Evolutionary conservation across 2,113 vertebrate species (phyloP), one percentile per base, ranked within the genome.

Genomic region (Pontoporia blainvillei): DNA sequence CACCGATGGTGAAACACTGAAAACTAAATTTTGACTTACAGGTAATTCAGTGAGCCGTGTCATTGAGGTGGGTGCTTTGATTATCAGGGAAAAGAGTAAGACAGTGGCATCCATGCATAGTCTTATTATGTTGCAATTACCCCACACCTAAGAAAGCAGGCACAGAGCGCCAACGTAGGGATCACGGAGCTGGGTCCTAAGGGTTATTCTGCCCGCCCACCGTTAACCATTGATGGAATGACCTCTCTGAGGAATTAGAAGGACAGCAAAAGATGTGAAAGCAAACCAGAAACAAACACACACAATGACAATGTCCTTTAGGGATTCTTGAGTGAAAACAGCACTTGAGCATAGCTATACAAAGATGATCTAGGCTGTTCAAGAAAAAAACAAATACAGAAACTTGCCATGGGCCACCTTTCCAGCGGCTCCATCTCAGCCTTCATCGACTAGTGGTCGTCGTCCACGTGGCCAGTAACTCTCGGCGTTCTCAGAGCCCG

Each of bases 181-280:
- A 29, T 36, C 23, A 67, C 15, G 7, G 21, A 20, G 41, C 14
- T 5, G 31, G 59, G 34, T 21, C 46, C 31, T 21, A 1, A 2
- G 5, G 31, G 46, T 52, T 52, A 6, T 5, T 52, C 29, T 27
- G 27, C 18, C 36, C 2, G 2, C 1, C 27, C 12, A 6, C 20
- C 21, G 21, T 4, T 36, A 29, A 12, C 25, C 36, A 17, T 1
- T 23, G 0, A 0, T 7, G n/a, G 25, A 23, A 27, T 0, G 1
- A 46, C n/a, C 20, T 69, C 3, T 0, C 3, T 2, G 0, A 61
- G 54, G 4, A 46, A 0, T 15, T 2, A 81, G 5, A 4, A 6
- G 13, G 52, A 25, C 52, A 69, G 54, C 36, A 29, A 34, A 78
- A 17, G 9, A 34, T 36, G 34, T 1, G 0, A 34, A 10, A 44